Percentiles rank a stretch among this genome's conserved stretches.
Conservation (phyloP, 1,140 invertebrate species). For the Ericerus pela region DNA sequence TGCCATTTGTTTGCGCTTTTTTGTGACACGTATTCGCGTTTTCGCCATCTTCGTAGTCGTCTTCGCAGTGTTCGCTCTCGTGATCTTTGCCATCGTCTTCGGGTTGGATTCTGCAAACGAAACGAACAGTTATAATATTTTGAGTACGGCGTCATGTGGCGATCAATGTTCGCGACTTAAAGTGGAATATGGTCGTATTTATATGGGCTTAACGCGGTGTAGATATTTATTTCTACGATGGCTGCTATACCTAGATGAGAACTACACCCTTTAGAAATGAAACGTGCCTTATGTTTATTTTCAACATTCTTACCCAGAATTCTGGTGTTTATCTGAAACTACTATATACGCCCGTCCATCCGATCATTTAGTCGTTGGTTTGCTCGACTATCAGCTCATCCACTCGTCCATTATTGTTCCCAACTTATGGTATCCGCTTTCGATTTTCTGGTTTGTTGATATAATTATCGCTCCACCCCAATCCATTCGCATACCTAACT, state of each 20-base stretch:
- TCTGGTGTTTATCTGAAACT: no score
- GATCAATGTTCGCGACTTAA: background rate
- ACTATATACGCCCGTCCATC: no score
- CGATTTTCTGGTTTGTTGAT: no score
- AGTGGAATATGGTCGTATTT: background rate
- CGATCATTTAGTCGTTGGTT: no score
- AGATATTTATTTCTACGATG: background rate
- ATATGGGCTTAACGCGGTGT: background rate
- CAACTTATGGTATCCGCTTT: no score
- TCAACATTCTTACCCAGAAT: no score
- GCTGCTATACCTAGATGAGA: background rate
- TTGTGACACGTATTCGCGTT: conserved; percentile 23
- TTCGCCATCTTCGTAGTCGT: conserved; percentile 28
- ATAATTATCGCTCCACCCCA: no score
- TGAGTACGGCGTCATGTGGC: background rate
- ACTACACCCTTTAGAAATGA: background rate
- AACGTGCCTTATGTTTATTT: background rate
- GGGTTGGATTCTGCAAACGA: background rate
- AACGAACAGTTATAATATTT: background rate
- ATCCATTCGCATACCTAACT: no score
- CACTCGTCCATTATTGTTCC: no score
- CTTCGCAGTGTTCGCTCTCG: conserved; percentile 24
- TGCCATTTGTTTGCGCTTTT: conserved; percentile 12
- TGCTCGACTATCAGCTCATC: no score
- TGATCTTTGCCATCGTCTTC: conserved; percentile 18